phyloP scores from a whole-genome alignment of 1,140 invertebrate species.

The Bicyclus anynana region DNA sequence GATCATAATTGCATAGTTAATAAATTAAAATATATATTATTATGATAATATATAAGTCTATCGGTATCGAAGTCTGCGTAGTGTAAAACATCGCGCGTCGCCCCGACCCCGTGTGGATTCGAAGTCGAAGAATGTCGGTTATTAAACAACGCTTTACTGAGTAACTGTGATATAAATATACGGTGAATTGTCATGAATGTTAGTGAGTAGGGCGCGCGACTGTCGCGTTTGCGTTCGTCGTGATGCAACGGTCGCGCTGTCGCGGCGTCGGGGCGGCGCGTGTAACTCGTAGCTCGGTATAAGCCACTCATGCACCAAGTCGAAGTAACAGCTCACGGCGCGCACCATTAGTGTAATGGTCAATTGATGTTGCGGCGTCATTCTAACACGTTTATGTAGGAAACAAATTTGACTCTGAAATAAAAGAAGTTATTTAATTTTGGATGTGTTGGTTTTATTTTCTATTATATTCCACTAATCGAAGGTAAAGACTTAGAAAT shows the following conservation, averaged over 20 bases:
- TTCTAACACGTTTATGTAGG: slow-evolving; percentile 76
- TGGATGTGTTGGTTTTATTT: slow-evolving; percentile 70
- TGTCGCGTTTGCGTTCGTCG: no score
- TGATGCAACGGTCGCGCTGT: slow-evolving; percentile 5
- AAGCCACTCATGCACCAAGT: slow-evolving; percentile 46
- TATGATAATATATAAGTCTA: slow-evolving; percentile 33
- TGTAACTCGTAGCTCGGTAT: slow-evolving; percentile 10
- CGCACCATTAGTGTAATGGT: slow-evolving; percentile 67
- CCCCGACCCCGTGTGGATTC: slow-evolving; percentile 7
- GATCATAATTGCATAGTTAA: slow-evolving; percentile 69
- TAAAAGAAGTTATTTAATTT: slow-evolving; percentile 77
- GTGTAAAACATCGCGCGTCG: slow-evolving; percentile 14
- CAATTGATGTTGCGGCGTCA: slow-evolving; percentile 71
- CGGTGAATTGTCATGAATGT: slow-evolving; percentile 30
- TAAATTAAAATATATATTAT: slow-evolving; percentile 58
- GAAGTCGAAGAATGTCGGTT: slow-evolving; percentile 12
- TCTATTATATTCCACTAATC: not conserved
- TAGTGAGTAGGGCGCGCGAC: slow-evolving; percentile 21
- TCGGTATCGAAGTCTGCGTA: slow-evolving; percentile 39
- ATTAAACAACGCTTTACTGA: slow-evolving; percentile 26
- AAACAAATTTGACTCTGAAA: slow-evolving; percentile 77
- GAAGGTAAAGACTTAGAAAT: no score
- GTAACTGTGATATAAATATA: slow-evolving; percentile 43
- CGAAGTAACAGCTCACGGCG: slow-evolving; percentile 38
- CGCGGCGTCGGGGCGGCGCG: slow-evolving; percentile 18